These are phyloP conservation scores for Platycheirus albimanus DNA, from an alignment of 2,888 invertebrate species.

Conservation along the genomic window DNA sequence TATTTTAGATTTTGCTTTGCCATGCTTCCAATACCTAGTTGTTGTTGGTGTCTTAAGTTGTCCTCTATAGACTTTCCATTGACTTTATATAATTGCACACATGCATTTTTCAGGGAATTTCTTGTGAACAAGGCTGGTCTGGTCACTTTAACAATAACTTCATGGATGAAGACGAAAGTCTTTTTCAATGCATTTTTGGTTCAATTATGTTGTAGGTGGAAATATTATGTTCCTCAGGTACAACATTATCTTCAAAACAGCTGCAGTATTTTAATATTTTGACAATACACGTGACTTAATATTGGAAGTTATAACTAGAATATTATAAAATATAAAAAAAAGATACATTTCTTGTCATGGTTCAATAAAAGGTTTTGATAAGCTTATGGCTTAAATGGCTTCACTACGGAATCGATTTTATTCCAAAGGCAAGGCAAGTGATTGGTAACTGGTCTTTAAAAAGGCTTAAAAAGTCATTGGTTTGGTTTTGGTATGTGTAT, in stretches of 20 bases:
- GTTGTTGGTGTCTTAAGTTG: neutral
- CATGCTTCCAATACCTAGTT: neutral
- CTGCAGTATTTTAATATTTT: no score
- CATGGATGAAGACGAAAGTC: slow-evolving; percentile 1
- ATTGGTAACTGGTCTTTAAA: slow-evolving; percentile 19
- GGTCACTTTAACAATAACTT: slow-evolving; percentile 21
- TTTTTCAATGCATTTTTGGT: slow-evolving; percentile 1
- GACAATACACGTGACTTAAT: no score
- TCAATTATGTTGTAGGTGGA: no score
- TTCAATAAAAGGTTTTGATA: slow-evolving; percentile 37
- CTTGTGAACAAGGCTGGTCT: slow-evolving; percentile 18
- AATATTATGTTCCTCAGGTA: no score
- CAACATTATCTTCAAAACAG: no score
- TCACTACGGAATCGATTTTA: slow-evolving; percentile 50
- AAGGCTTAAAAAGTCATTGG: slow-evolving; percentile 43
- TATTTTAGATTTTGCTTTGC: neutral
- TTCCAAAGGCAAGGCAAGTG: neutral
- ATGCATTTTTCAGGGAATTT: slow-evolving; percentile 52
- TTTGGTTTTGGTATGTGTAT: slow-evolving; percentile 28
- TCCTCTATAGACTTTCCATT: slow-evolving; percentile 26
- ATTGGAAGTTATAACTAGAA: no score
- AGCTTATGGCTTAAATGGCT: slow-evolving; percentile 50
- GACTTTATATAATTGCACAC: slow-evolving; percentile 58
- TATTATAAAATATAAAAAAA: no score
- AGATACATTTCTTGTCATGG: neutral